A percentile compares a stretch with the other conserved stretches of the same genome.
phyloP scores from a whole-genome alignment of 37 sponge, comb jelly and placozoan species.

The Beroe ovata region DNA sequence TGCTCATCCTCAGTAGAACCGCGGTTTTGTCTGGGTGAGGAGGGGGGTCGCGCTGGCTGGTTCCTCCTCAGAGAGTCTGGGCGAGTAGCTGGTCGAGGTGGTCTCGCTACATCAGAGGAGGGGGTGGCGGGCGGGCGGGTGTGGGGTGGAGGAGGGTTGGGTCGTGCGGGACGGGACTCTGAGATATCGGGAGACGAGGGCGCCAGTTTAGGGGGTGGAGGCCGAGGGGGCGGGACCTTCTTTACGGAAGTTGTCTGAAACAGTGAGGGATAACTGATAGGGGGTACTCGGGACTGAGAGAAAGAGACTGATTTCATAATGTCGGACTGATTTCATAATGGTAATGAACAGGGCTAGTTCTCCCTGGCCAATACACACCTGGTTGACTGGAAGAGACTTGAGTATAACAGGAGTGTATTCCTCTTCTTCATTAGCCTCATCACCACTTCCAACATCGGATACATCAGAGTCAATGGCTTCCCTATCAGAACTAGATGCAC shows the following conservation, averaged over 20 bases:
- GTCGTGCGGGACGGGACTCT: not conserved
- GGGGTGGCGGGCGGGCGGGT: not conserved
- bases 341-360: no score
- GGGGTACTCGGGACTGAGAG: no score
- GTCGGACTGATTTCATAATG: no score
- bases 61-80: not conserved
- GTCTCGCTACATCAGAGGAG: not conserved
- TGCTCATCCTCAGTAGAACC: not conserved
- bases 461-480: no score
- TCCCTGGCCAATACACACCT: not conserved
- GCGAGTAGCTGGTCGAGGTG: not conserved
- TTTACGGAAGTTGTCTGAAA: not conserved
- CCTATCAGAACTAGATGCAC: no score
- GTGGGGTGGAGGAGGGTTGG: slow-evolving; percentile 1
- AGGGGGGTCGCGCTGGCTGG: not conserved
- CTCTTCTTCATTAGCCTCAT: slow-evolving; percentile 22
- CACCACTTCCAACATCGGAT: no score
- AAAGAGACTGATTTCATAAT: no score
- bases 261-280: no score
- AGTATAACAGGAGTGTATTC: slow-evolving; percentile 10
- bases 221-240: slow-evolving; percentile 39
- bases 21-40: no score
- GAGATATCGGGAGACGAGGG: slow-evolving; percentile 12
- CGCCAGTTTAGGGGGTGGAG: slow-evolving; percentile 34
- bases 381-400: not conserved